Evolutionary conservation across 2,113 vertebrate species (phyloP).

Genomic region (Archocentrus centrarchus): DNA sequence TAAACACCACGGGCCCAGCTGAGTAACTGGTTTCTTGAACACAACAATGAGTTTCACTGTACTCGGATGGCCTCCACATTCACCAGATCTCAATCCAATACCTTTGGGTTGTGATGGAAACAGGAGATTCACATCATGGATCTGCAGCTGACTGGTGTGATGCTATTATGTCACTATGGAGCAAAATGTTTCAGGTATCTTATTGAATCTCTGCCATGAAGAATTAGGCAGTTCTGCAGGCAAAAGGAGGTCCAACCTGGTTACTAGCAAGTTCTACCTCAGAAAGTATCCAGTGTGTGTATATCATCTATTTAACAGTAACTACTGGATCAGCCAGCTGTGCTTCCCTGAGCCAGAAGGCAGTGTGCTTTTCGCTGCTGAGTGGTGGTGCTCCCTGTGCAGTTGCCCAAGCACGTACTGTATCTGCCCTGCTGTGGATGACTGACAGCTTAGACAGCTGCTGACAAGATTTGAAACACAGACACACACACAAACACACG

Average conservation of each 20-base stretch:
- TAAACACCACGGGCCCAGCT: not conserved
- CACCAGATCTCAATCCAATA: not conserved
- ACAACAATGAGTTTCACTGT: not conserved
- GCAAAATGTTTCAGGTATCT: not conserved
- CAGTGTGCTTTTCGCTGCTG: conserved; percentile 26
- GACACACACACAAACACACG: conserved; percentile 37
- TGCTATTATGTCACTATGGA: not conserved
- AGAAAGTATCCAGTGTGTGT: not conserved
- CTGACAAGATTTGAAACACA: conserved; percentile 63
- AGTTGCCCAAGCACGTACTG: conserved; percentile 42
- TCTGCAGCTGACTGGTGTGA: not conserved
- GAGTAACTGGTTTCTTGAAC: not conserved
- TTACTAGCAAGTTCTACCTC: not conserved
- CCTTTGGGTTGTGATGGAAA: not conserved
- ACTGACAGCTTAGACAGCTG: conserved; percentile 65
- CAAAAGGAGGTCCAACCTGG: not conserved
- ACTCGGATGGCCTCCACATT: not conserved
- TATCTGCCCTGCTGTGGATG: conserved; percentile 38
- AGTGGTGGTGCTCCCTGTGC: conserved; percentile 21
- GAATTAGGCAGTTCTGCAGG: not conserved
- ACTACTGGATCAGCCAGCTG: not conserved
- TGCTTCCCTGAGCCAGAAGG: conserved; percentile 18
- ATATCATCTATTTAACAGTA: conserved; percentile 11
- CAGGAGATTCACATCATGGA: not conserved
- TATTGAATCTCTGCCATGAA: not conserved